Evolutionary conservation across 2,888 invertebrate genomes (phyloP).

Genomic region (Cylindroiulus punctatus): DNA sequence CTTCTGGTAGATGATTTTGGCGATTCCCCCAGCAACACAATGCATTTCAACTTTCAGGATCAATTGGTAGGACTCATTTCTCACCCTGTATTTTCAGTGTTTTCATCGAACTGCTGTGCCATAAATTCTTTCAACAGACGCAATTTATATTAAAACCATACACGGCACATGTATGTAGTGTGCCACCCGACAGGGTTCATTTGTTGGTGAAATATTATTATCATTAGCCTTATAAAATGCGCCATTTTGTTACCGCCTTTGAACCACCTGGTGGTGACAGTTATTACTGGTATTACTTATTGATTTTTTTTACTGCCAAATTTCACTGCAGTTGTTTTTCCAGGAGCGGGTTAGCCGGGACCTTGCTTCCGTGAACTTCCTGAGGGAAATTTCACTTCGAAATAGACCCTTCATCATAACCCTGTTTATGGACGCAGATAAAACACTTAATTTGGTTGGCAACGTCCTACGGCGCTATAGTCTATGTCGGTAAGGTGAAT

Average conservation of each 20-base stretch:
- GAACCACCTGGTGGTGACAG: not conserved
- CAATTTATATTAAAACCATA: not conserved
- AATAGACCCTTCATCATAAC: not conserved
- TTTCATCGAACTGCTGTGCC: not conserved
- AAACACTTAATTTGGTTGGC: conserved; percentile 20
- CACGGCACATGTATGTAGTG: not conserved
- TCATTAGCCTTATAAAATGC: conserved; percentile 16
- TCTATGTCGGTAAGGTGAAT: not conserved
- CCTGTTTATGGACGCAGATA: not conserved
- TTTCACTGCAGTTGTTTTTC: not conserved
- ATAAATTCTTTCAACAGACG: not conserved
- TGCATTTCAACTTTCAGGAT: too few relatives aligned
- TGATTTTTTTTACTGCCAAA: not conserved
- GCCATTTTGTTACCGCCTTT: conserved; percentile 6
- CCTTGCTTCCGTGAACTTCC: not conserved
- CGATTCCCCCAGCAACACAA: too few relatives aligned
- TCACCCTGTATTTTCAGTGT: not conserved
- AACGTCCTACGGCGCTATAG: not conserved
- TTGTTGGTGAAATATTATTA: not conserved
- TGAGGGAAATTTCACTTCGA: not conserved
- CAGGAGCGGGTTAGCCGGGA: not conserved
- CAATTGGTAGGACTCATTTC: too few relatives aligned
- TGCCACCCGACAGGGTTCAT: not conserved
- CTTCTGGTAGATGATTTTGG: too few relatives aligned
- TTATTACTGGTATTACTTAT: conserved; percentile 5